phyloP scores from a whole-genome alignment of 2,888 invertebrate species.

The Prosapia bicincta region DNA sequence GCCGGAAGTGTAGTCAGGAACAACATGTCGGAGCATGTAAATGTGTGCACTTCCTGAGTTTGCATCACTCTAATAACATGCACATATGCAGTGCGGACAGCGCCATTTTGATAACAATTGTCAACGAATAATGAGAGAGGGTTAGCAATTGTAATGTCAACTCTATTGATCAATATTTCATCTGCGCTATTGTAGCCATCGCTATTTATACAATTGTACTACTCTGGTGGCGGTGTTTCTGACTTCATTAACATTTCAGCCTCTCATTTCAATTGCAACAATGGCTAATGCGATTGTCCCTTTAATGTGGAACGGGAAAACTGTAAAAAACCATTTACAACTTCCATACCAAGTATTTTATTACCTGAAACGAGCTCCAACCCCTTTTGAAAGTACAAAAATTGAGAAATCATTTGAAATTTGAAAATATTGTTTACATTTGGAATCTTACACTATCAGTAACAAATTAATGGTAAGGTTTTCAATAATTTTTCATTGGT shows the following conservation, averaged over 20 bases:
- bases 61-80: slow-evolving; percentile 15
- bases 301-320: background rate
- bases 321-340: too few relatives aligned
- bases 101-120: slow-evolving; percentile 2
- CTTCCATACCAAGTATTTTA: too few relatives aligned
- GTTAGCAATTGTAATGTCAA: background rate
- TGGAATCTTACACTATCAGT: too few relatives aligned
- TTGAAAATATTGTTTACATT: too few relatives aligned
- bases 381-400: too few relatives aligned
- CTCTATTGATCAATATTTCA: background rate
- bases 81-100: slow-evolving; percentile 2
- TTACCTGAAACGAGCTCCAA: too few relatives aligned
- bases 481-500: too few relatives aligned
- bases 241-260: background rate
- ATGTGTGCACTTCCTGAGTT: slow-evolving; percentile 20
- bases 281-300: background rate
- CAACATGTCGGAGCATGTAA: slow-evolving; percentile 23
- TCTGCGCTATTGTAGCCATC: background rate
- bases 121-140: slow-evolving; percentile 2
- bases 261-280: background rate
- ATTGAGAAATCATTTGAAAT: too few relatives aligned
- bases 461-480: too few relatives aligned
- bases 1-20: slow-evolving; percentile 18
- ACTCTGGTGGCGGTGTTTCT: background rate
- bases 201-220: background rate